These are phyloP conservation scores for Dipodomys merriami DNA, from an alignment of 2,113 vertebrate genomes.

Conservation along the genomic window DNA sequence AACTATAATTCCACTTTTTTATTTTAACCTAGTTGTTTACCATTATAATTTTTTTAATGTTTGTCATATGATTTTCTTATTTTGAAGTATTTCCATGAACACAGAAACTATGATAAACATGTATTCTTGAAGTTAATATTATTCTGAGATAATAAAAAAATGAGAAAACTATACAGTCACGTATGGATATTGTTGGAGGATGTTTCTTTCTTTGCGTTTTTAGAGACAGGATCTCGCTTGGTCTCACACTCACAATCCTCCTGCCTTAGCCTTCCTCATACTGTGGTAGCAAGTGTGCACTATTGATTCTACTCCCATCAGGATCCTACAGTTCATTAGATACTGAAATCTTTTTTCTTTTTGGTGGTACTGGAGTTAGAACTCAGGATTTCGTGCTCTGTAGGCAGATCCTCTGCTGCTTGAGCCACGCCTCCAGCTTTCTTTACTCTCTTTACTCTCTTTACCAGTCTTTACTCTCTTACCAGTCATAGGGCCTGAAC, in stretches of 20 bases:
- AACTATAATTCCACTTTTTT: slow-evolving; percentile 59
- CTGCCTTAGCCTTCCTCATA: background rate
- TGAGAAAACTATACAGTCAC: background rate
- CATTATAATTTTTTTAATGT: slow-evolving; percentile 59
- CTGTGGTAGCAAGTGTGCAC: background rate
- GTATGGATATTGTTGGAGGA: background rate
- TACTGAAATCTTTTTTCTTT: background rate
- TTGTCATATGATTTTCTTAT: slow-evolving; percentile 37
- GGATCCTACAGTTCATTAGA: background rate
- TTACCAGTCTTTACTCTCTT: too few relatives aligned
- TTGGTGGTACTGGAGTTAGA: too few relatives aligned
- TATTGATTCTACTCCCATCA: background rate
- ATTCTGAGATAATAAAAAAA: slow-evolving; percentile 23
- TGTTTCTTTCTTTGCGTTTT: background rate
- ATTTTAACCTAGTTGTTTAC: slow-evolving; percentile 26
- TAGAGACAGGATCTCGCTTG: background rate
- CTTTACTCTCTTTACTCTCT: too few relatives aligned
- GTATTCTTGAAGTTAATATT: slow-evolving; percentile 38
- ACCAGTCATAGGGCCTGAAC: too few relatives aligned
- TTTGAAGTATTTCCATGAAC: slow-evolving; percentile 63
- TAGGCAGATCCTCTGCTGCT: too few relatives aligned
- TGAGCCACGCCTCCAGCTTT: too few relatives aligned
- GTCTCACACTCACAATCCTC: background rate
- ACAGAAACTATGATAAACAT: slow-evolving; percentile 45
- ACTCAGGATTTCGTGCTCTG: too few relatives aligned